Conservation (phyloP, 2,797 vertebrate genomes). For the Paramormyrops hopkinsi region DNA sequence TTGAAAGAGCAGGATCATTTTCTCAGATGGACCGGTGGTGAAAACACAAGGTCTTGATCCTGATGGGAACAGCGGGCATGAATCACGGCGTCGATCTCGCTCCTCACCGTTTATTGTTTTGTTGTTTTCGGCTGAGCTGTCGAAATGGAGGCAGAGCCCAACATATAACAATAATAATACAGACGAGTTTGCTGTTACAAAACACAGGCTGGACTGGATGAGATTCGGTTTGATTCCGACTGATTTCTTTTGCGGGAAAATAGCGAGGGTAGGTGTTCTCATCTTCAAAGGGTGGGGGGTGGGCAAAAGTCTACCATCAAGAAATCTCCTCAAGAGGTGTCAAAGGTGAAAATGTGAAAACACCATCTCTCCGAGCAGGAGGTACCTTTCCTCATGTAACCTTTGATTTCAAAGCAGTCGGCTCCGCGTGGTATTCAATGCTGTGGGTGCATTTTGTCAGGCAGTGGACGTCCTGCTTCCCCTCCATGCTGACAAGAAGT, state of each 20-base stretch:
- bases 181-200: neutral
- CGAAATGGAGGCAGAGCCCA: neutral
- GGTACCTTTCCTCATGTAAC: neutral
- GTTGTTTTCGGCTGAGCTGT: neutral
- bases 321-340: slow-evolving; percentile 2
- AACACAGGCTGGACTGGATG: neutral
- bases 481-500: neutral
- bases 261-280: neutral
- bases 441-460: neutral
- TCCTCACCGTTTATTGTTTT: neutral
- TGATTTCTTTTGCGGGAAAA: neutral
- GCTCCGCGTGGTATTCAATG: neutral
- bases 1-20: slow-evolving; percentile 20
- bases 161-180: neutral
- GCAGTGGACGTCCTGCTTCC: neutral
- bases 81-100: neutral
- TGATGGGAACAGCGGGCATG: neutral
- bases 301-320: neutral
- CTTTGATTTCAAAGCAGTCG: slow-evolving; percentile 9
- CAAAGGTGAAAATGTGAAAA: slow-evolving; percentile 15
- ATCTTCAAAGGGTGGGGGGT: neutral
- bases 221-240: neutral
- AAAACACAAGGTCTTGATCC: slow-evolving; percentile 4
- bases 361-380: neutral
- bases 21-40: slow-evolving; percentile 10